Base-by-base conservation (phyloP, 53 echinoderm and acorn worm genomes). In the Paracentrotus lividus region DNA sequence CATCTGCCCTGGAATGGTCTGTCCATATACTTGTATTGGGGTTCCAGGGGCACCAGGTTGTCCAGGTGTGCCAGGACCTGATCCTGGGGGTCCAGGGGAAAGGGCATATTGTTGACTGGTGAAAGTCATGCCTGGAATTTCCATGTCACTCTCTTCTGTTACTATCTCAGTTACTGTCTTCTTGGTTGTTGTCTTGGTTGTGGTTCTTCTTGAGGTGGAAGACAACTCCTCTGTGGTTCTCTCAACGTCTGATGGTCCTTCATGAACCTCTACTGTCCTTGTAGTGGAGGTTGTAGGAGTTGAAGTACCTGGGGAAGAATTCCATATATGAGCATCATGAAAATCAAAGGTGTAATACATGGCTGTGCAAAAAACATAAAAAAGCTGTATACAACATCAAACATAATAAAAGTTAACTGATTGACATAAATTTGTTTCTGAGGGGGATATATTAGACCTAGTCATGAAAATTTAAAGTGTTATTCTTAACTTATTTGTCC, bases 131-230 rank as follows among this genome's bases (percentile, higher is more conserved):
- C 92, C 92, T 36, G 92, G 92, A 31, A 92, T 92, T 44, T 95
- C 95, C 77, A 92, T 60, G 81, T 92, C 92, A 86, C 95, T 95
- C 54, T 96, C 97, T 42, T 97, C 99, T 43, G 95, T 95, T 27
- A 93, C 95, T 49, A 94, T 96, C 76, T 96, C 97, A 53, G 97
- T 97, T 40, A 96, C 93, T 20, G 99, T 99, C 34, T 89, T 93
- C 68, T 95, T 98, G 24, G 97, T 98, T 27, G 96, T 98, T 4
- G 96, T 99, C 76, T 93, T 94, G 56, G 93, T 96, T 34, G 95
- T 96, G 38, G 96, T 99, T 84, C 96, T 95, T 54, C 98, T 95
- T 23, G 95, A 93, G 8, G 85, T 90, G 23, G 95, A 56, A 2
- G 95, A 93, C n/a, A 93, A 47, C 55, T 95, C 90, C 72, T 93